Evolutionary conservation across 2,797 vertebrate genomes (phyloP), one percentile per base, ranked within the genome.

Genomic region (Lagocephalus sceleratus): DNA sequence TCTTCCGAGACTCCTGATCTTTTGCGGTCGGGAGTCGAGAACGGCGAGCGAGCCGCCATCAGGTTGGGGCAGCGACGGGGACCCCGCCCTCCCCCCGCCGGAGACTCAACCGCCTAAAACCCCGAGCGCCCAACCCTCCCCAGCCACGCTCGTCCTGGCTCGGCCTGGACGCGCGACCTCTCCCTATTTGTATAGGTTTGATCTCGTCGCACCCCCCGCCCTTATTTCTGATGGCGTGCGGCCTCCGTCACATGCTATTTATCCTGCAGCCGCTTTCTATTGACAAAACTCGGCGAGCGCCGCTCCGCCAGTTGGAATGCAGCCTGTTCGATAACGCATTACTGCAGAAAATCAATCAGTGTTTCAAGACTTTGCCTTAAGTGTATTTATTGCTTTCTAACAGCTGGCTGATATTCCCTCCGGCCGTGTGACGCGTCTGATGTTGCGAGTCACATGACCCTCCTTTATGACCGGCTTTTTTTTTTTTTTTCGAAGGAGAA

Each of bases 161-260:
- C 44, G 47, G 10, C 39, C 42, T n/a, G 25, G 17, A 39, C 17
- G 42, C 16, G 16, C 44, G 55, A 60, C 35, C 47, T 40, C 56
- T 67, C 19, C 51, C 53, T 57, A 48, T 61, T 75, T 71, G 53
- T 71, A 38, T 66, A 73, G 47, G 48, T 67, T 74, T 60, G 70
- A 50, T 74, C 51, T 76, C 66, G 52, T 58, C 21, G 20, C 63
- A 21, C 57, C 3, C 26, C 51, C 52, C 57, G 14, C 75, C 75
- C 70, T 47, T 76, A 81, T 81, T 75, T 75, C 51, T 51, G 29
- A 63, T 51, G 62, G 60, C 20, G 50, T 55, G 53, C 57, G 52
- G 49, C 54, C 42, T 57, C 53, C 14, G 74, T 84, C 81, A 79
- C 75, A 63, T 84, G 79, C 76, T 79, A 81, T 85, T 83, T 83